Percentiles rank a stretch among this genome's conserved stretches.
phyloP scores from a whole-genome alignment of 2,113 vertebrate genomes.

The Rattus rattus region DNA sequence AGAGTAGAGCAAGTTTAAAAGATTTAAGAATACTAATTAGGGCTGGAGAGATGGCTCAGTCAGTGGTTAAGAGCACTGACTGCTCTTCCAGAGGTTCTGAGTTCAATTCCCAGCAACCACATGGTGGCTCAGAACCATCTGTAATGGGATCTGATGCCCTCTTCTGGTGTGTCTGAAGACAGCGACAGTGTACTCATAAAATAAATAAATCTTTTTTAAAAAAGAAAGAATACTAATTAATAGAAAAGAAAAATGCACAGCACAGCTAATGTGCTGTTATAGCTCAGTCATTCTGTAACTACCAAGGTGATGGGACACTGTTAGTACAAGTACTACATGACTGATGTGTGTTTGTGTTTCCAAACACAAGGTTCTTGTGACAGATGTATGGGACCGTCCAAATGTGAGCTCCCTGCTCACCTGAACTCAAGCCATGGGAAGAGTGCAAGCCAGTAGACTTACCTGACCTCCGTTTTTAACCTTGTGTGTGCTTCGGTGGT shows the following conservation, averaged over 20 bases:
- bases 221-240: constrained; percentile 57
- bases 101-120: too few species aligned
- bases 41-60: too few species aligned
- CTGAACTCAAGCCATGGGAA: background rate
- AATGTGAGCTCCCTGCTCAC: background rate
- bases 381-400: background rate
- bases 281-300: constrained; percentile 67
- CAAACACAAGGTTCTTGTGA: constrained; percentile 33
- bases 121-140: too few species aligned
- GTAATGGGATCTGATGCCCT: too few species aligned
- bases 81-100: too few species aligned
- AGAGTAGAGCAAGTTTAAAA: constrained; percentile 58
- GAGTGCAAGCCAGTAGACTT: background rate
- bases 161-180: too few species aligned
- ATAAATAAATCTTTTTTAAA: too few species aligned
- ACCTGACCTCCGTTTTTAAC: background rate
- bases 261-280: constrained; percentile 52
- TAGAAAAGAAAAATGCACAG: constrained; percentile 58
- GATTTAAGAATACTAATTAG: constrained; percentile 59
- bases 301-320: constrained; percentile 49
- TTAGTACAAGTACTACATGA: constrained; percentile 42
- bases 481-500: background rate
- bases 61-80: too few species aligned
- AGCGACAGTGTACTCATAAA: too few species aligned
- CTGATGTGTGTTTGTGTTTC: constrained; percentile 54